Conservation (phyloP, 1,140 invertebrate species). For the Caerostris darwini region DNA sequence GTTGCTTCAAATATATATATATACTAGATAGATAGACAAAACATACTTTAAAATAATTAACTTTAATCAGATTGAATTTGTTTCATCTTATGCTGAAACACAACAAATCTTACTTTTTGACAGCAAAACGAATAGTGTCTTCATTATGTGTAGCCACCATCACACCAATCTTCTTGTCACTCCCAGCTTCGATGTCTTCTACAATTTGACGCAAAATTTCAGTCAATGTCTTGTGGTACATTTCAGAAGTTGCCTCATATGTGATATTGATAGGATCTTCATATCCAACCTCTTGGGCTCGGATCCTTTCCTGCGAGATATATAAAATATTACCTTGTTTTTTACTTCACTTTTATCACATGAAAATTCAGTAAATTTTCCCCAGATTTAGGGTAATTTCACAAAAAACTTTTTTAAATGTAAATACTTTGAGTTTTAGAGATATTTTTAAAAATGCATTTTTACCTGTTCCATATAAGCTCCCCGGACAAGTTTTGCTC, state of each 20-base stretch:
- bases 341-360: no score
- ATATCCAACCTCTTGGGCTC: slow-evolving; percentile 94
- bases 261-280: slow-evolving; percentile 96
- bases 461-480: slow-evolving; percentile 97
- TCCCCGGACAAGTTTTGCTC: slow-evolving; percentile 97
- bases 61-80: no score
- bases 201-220: slow-evolving; percentile 84
- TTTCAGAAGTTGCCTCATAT: slow-evolving; percentile 95
- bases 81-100: no score
- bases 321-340: not conserved
- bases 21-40: no score
- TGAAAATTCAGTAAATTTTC: no score
- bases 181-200: slow-evolving; percentile 85
- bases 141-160: slow-evolving; percentile 99
- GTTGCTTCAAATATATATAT: no score
- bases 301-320: slow-evolving; percentile 92
- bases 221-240: slow-evolving; percentile 93
- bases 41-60: no score
- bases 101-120: slow-evolving; percentile 92
- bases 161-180: slow-evolving; percentile 91
- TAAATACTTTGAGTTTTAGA: no score
- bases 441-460: no score
- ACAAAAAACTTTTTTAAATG: no score
- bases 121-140: slow-evolving; percentile 96
- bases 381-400: no score